A percentile compares a stretch with the other conserved stretches of the same genome.
phyloP scores from a whole-genome alignment of 2,797 vertebrate genomes.

The Coracias cyanogaster region DNA sequence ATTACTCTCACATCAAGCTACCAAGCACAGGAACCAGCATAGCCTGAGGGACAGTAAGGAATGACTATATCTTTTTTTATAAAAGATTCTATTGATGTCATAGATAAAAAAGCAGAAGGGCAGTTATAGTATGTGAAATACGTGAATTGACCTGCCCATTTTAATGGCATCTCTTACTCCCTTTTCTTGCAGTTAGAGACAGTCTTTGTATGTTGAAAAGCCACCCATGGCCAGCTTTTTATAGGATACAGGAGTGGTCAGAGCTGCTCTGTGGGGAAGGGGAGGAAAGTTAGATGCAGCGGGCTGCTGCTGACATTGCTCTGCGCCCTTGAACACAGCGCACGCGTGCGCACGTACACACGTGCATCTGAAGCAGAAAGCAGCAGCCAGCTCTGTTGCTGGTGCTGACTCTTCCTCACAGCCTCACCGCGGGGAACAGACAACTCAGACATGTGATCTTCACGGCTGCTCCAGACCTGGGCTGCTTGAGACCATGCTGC shows the following conservation, averaged over 20 bases:
- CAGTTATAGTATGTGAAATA: background rate
- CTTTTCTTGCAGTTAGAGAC: background rate
- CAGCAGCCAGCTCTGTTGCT: background rate
- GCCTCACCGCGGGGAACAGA: background rate
- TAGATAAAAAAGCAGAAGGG: background rate
- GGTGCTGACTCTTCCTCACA: background rate
- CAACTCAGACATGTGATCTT: fast-evolving
- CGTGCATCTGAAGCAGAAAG: background rate
- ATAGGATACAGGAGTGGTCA: background rate
- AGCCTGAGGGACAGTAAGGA: background rate
- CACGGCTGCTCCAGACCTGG: fast-evolving
- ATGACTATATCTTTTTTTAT: background rate
- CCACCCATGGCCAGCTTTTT: background rate
- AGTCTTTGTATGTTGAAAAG: background rate
- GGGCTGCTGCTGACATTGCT: background rate
- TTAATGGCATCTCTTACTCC: background rate
- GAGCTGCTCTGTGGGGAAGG: background rate
- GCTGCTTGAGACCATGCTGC: fast-evolving
- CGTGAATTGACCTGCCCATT: background rate
- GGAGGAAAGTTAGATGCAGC: background rate
- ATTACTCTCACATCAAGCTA: background rate
- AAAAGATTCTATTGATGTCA: background rate
- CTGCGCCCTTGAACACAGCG: background rate
- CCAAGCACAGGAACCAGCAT: background rate
- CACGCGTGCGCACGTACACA: fast-evolving